Percentiles rank a stretch among this genome's conserved stretches.
phyloP scores from a whole-genome alignment of 2,888 invertebrate genomes.

The Oscheius sp. region DNA sequence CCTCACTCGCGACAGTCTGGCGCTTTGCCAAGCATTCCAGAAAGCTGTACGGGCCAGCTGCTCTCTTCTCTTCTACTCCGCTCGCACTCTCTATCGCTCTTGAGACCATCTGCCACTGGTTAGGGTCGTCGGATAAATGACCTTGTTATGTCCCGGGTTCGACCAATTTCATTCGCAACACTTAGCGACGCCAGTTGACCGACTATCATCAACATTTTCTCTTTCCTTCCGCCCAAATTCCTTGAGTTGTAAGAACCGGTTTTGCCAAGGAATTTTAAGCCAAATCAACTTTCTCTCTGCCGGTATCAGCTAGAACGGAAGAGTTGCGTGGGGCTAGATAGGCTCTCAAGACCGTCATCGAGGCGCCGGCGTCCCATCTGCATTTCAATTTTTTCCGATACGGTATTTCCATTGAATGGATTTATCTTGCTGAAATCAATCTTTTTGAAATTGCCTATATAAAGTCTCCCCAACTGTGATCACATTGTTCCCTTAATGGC shows the following conservation, averaged over 20 bases:
- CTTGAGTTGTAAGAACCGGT: too few relatives aligned
- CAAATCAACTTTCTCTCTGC: too few relatives aligned
- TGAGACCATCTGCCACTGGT: slow-evolving; percentile 26
- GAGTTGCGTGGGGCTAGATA: too few relatives aligned
- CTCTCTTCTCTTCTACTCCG: slow-evolving; percentile 1
- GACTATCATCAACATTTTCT: slow-evolving; percentile 5
- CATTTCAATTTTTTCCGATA: slow-evolving; percentile 20
- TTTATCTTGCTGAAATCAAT: not conserved
- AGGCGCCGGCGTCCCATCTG: slow-evolving; percentile 13
- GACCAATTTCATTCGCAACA: slow-evolving; percentile 20
- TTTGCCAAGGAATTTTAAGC: too few relatives aligned
- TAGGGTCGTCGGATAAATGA: slow-evolving; percentile 21
- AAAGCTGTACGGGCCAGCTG: slow-evolving; percentile 21
- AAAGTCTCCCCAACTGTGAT: not conserved
- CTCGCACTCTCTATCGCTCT: slow-evolving; percentile 19
- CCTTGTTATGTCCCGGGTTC: slow-evolving; percentile 16
- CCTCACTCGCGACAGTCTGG: slow-evolving; percentile 18
- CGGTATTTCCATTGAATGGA: slow-evolving; percentile 14
- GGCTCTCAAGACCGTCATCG: slow-evolving; percentile 10
- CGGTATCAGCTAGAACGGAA: too few relatives aligned
- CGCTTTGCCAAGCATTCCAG: slow-evolving; percentile 26
- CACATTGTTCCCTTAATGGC: not conserved
- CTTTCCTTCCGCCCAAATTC: too few relatives aligned
- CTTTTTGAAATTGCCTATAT: not conserved
- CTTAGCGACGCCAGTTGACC: not conserved